These are phyloP conservation scores for Dasyprocta punctata DNA, from an alignment of 2,113 vertebrate genomes.

Conservation along the genomic window DNA sequence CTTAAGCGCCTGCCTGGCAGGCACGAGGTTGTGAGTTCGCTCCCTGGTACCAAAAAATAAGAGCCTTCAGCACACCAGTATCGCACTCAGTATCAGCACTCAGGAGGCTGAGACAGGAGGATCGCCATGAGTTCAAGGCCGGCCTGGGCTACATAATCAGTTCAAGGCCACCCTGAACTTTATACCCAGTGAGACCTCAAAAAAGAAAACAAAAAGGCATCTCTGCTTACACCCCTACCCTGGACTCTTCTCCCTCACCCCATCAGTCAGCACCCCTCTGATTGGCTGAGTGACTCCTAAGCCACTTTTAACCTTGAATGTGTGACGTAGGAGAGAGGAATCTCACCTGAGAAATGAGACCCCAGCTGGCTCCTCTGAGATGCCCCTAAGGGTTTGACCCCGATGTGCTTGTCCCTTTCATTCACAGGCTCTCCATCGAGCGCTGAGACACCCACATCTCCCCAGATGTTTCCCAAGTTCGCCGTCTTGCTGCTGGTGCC, in stretches of 20 bases:
- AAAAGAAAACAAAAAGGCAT: background rate
- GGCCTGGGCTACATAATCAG: background rate
- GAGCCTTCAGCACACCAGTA: background rate
- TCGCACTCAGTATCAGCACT: background rate
- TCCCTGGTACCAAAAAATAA: too few species aligned
- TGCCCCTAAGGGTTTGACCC: background rate
- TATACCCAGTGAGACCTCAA: background rate
- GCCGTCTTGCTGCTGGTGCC: background rate
- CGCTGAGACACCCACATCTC: background rate
- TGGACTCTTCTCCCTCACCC: background rate
- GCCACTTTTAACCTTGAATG: background rate
- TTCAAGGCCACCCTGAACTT: background rate
- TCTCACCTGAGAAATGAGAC: background rate
- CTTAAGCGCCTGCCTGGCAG: too few species aligned
- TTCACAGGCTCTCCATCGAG: background rate
- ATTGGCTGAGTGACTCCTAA: background rate
- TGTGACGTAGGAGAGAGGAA: background rate
- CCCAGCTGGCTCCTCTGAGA: background rate
- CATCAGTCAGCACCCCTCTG: background rate
- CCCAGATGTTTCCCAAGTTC: background rate
- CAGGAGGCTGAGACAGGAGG: background rate
- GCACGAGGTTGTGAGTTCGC: too few species aligned
- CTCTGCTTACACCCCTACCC: background rate
- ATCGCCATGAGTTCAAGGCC: background rate
- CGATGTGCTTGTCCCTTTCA: background rate